These are phyloP conservation scores for Bos indicus DNA, from an alignment of 2,113 vertebrate species.

Conservation along the genomic window DNA sequence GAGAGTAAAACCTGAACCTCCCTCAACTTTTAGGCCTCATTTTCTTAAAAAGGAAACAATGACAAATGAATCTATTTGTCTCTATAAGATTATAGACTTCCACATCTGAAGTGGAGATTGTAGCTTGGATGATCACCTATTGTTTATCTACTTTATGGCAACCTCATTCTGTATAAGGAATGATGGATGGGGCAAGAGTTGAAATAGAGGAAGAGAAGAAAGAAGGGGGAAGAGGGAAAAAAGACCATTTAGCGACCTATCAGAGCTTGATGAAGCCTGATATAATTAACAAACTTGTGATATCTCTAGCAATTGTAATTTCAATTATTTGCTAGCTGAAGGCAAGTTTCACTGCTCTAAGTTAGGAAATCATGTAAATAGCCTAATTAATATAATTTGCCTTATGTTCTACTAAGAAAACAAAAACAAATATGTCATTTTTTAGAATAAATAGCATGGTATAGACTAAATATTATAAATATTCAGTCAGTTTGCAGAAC, in stretches of 20 bases:
- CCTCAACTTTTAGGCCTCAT: conserved; percentile 21
- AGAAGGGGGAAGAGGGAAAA: conserved; percentile 38
- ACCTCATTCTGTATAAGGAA: conserved; percentile 40
- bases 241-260: conserved; percentile 77
- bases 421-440: conserved; percentile 85
- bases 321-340: conserved; percentile 87
- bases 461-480: conserved; percentile 80
- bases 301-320: conserved; percentile 83
- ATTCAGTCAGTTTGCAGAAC: conserved; percentile 69
- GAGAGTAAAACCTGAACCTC: conserved; percentile 18
- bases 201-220: conserved; percentile 35
- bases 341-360: conserved; percentile 82
- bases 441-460: conserved; percentile 75
- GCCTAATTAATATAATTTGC: conserved; percentile 88
- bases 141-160: background rate
- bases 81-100: conserved; percentile 42
- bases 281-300: conserved; percentile 85
- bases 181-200: background rate
- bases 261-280: conserved; percentile 81
- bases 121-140: conserved; percentile 7
- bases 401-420: conserved; percentile 82
- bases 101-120: conserved; percentile 66
- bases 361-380: conserved; percentile 87
- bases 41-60: conserved; percentile 50
- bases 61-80: conserved; percentile 43